A percentile compares a stretch with the other conserved stretches of the same genome.
These are phyloP conservation scores for Cetoscarus ocellatus DNA, from an alignment of 2,797 vertebrate genomes.

Conservation along the genomic window DNA sequence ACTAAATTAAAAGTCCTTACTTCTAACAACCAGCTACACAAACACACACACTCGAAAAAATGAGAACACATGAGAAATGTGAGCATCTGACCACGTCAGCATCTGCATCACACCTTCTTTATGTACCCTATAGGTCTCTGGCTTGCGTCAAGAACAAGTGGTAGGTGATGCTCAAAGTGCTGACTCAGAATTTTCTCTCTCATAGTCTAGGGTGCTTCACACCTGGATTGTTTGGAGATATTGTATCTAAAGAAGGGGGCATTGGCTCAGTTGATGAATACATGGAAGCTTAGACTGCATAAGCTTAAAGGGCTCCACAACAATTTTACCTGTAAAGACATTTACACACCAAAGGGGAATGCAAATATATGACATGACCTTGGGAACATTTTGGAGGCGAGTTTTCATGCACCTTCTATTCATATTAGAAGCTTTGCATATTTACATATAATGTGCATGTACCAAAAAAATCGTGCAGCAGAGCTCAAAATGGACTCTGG, in stretches of 20 bases:
- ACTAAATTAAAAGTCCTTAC: conserved; percentile 33
- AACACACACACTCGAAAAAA: conserved; percentile 20
- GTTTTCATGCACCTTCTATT: too few relatives aligned
- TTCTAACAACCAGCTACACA: conserved; percentile 9
- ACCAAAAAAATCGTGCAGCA: too few relatives aligned
- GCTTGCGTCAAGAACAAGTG: conserved; percentile 9
- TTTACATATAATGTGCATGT: too few relatives aligned
- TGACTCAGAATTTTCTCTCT: conserved; percentile 25
- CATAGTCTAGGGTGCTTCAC: conserved; percentile 3
- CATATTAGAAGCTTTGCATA: too few relatives aligned
- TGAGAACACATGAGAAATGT: neutral
- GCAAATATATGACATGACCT: too few relatives aligned
- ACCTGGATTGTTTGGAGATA: neutral
- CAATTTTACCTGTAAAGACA: too few relatives aligned
- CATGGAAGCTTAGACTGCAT: neutral
- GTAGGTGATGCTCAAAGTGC: conserved; percentile 40
- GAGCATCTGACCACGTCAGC: conserved; percentile 41
- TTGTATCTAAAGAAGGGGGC: too few relatives aligned
- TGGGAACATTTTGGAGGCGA: too few relatives aligned
- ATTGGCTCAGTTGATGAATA: too few relatives aligned
- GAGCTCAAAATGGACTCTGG: too few relatives aligned
- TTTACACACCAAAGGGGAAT: too few relatives aligned
- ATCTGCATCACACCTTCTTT: conserved; percentile 32
- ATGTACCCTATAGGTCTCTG: conserved; percentile 24
- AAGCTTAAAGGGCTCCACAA: too few relatives aligned